phyloP scores from a whole-genome alignment of 2,797 vertebrate species.

The Melanotaenia trifasciata region DNA sequence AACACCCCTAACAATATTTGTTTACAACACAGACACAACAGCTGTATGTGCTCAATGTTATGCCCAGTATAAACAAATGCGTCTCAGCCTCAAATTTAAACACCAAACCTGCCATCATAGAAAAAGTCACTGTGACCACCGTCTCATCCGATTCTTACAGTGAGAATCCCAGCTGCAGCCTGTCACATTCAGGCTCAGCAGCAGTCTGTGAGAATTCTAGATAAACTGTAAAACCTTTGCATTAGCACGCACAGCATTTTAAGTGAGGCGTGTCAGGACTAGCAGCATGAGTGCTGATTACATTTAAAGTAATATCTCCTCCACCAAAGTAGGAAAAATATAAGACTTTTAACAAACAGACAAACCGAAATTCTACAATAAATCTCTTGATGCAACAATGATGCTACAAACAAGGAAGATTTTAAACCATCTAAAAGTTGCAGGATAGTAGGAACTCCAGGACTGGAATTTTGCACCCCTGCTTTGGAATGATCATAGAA shows the following conservation, averaged over 20 bases:
- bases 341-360: not conserved
- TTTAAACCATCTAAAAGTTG: not conserved
- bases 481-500: no score
- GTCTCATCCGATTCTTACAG: not conserved
- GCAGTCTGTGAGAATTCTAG: no score
- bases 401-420: not conserved
- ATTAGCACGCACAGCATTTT: not conserved
- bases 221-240: not conserved
- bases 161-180: not conserved
- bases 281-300: not conserved
- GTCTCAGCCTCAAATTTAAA: not conserved
- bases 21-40: not conserved
- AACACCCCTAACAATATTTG: conserved; percentile 3
- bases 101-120: not conserved
- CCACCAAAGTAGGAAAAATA: not conserved
- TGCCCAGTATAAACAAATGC: not conserved
- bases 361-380: not conserved
- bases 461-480: no score
- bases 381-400: not conserved
- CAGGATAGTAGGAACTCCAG: no score
- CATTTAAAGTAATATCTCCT: not conserved
- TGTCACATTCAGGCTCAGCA: not conserved
- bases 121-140: not conserved
- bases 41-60: not conserved
- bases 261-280: not conserved